Base-by-base conservation (phyloP, 1,140 invertebrate genomes). In the Dreissena polymorpha region DNA sequence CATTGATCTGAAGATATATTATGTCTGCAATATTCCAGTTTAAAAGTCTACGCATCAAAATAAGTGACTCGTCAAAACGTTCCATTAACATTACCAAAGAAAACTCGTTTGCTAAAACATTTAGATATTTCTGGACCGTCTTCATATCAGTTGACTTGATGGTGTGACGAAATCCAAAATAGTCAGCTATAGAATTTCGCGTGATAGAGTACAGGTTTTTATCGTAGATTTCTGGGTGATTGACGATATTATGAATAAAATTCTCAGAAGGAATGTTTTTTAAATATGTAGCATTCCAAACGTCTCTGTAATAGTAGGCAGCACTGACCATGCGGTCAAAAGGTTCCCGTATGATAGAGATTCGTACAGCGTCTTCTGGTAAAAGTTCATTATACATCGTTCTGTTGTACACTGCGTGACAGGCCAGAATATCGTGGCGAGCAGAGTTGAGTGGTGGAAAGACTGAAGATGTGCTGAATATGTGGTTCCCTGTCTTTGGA, bases 11-110 rank as follows among this genome's bases (percentile, higher is more conserved):
- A 13, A 86, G 16, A 64, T 89, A 87, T 0, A 93, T 76, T 0
- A 94, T 86, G 71, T 94, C 90, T 49, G 91, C 89, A 10, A 93
- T 76, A 18, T 91, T 85, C 94, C 94, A 94, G 75, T 92, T 93
- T 49, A 94, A 90, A 5, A 92, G 69, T 72, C 94, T 85, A 27
- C 88, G 89, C 71, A 94, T 85, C 14, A 94, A 86, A 25, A 94
- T 89, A 25, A 94, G 84, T 7, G 94, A 94, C 84, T 94, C 93
- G 75, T 94, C 93, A 85, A 94, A 92, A 74, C 92, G 89, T 84
- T 94, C 94, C 2, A 92, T 89, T 13, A 94, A 90, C 91, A 94
- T 91, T 14, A 94, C 92, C 10, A 94, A 87, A 82, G 93, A 88
- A 85, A 94, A 94, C 16, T 84, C 69, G 23, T 79, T 78, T 8